These are phyloP conservation scores for Phoebastria nigripes DNA, from an alignment of 2,797 vertebrate genomes.

Conservation along the genomic window DNA sequence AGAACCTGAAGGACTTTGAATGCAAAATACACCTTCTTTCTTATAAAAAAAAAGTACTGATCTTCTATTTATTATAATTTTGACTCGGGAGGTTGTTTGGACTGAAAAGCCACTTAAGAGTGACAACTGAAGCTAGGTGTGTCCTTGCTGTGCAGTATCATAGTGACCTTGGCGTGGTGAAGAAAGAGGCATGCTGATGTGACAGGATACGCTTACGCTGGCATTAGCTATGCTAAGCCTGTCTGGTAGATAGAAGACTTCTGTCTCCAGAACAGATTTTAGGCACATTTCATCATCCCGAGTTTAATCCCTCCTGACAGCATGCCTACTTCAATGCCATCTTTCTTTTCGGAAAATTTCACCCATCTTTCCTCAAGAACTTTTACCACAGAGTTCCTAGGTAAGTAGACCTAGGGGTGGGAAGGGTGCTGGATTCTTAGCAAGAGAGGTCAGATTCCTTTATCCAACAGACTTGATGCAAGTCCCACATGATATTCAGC, in stretches of 20 bases:
- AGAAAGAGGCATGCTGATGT: background rate
- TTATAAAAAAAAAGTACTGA: background rate
- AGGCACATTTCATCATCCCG: background rate
- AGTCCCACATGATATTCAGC: background rate
- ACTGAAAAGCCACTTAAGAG: background rate
- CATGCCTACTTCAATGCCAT: background rate
- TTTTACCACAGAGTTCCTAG: background rate
- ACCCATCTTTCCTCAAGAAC: background rate
- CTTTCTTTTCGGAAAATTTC: background rate
- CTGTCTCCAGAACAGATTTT: background rate
- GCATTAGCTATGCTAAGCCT: background rate
- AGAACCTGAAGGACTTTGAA: background rate
- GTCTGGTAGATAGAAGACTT: background rate
- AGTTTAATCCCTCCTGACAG: slow-evolving; percentile 18
- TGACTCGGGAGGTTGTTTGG: background rate
- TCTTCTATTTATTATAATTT: background rate
- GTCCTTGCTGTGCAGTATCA: background rate
- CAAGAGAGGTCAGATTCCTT: background rate
- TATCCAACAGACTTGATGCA: background rate
- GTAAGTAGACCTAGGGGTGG: background rate
- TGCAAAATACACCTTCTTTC: background rate
- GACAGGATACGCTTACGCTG: background rate
- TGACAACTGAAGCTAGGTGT: background rate
- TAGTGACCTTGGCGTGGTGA: rapidly evolving
- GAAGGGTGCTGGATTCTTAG: background rate